Evolutionary conservation across 37 sponge, comb jelly and placozoan species (phyloP).

Genomic region (Geodia barretti): DNA sequence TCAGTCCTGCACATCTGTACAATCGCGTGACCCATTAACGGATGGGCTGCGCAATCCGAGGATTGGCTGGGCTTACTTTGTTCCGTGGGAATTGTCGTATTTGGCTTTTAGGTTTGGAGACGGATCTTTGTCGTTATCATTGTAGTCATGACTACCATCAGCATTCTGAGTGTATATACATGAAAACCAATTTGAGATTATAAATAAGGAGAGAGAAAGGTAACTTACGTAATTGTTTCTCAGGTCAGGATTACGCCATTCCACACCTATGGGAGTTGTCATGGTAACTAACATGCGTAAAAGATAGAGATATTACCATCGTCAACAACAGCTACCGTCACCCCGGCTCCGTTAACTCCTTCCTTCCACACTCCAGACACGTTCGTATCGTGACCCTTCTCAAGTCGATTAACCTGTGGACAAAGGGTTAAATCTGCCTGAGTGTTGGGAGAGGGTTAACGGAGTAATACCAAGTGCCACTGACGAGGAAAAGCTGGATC

Average conservation of each 20-base stretch:
- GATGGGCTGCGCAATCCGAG: not conserved
- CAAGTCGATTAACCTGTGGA: slow-evolving; percentile 35
- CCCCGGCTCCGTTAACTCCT: slow-evolving; percentile 48
- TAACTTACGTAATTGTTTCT: slow-evolving; percentile 23
- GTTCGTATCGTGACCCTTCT: slow-evolving; percentile 62
- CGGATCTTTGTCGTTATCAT: slow-evolving; percentile 65
- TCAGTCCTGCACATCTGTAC: slow-evolving; percentile 79
- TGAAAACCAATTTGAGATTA: too few relatives aligned
- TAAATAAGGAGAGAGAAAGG: too few relatives aligned
- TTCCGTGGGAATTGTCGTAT: slow-evolving; percentile 65
- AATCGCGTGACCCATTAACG: not conserved
- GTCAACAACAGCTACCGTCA: slow-evolving; percentile 63
- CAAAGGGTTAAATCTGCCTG: too few relatives aligned
- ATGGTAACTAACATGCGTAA: not conserved
- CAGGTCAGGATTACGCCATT: slow-evolving; percentile 33
- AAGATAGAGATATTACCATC: slow-evolving; percentile 32
- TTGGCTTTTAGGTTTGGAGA: slow-evolving; percentile 35
- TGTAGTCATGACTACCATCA: slow-evolving; percentile 77
- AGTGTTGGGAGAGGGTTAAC: not conserved
- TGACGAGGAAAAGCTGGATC: slow-evolving; percentile 56
- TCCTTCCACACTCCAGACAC: slow-evolving; percentile 41
- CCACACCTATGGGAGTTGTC: slow-evolving; percentile 36
- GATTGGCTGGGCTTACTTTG: slow-evolving; percentile 48
- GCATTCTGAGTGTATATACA: too few relatives aligned
- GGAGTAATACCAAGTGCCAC: slow-evolving; percentile 61